phyloP scores from a whole-genome alignment of 2,797 vertebrate genomes.

The Coluber constrictor region DNA sequence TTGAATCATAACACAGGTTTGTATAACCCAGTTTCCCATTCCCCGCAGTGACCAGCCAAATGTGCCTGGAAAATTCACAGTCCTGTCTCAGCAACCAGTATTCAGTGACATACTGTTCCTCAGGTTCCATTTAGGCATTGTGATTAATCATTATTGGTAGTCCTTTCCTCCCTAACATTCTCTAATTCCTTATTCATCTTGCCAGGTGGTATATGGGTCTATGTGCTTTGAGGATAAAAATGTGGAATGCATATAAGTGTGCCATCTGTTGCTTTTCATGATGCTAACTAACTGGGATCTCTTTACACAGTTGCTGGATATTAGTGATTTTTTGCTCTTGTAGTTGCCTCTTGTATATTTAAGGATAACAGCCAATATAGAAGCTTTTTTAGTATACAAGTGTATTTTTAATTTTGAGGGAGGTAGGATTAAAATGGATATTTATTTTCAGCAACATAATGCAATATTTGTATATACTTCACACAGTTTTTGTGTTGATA shows the following conservation, averaged over 20 bases:
- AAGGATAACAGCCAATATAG: background rate
- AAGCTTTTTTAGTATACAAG: background rate
- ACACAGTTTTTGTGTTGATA: background rate
- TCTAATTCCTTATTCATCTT: background rate
- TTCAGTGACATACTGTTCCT: background rate
- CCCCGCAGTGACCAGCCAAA: background rate
- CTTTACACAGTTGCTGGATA: background rate
- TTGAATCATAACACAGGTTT: background rate
- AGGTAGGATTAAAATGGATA: background rate
- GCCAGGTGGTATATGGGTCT: background rate
- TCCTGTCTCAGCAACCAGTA: background rate
- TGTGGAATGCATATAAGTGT: background rate
- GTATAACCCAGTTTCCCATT: background rate
- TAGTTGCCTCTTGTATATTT: background rate
- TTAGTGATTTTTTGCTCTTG: background rate
- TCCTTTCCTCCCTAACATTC: background rate
- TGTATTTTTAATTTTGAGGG: background rate
- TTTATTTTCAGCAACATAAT: background rate
- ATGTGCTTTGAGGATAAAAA: background rate
- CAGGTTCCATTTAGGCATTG: background rate
- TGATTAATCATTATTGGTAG: background rate
- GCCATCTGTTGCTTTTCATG: background rate
- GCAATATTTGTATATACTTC: background rate
- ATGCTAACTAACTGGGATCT: background rate
- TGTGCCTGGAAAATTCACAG: background rate